Evolutionary conservation across 2,888 invertebrate species (phyloP).

Genomic region (Phyllotreta striolata): DNA sequence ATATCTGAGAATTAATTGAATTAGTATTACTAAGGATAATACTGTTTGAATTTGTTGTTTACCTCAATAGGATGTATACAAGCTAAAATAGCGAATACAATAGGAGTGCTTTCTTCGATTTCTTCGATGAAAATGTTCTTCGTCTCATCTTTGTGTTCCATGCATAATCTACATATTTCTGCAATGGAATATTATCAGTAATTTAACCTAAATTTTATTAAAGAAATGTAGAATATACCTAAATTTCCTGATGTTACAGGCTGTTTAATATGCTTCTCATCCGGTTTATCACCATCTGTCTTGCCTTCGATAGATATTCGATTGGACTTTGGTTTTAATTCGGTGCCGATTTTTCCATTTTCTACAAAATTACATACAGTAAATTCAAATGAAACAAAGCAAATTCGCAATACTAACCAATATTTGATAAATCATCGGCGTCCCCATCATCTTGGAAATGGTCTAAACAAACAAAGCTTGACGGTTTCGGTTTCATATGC

Average conservation of each 20-base stretch:
- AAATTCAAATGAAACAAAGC: neutral
- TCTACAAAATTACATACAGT: conserved; percentile 6
- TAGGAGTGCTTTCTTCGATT: conserved; percentile 39
- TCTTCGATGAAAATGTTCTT: conserved; percentile 37
- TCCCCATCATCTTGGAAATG: conserved; percentile 50
- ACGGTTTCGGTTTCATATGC: conserved; percentile 37
- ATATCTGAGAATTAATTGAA: conserved; percentile 43
- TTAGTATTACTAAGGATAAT: neutral
- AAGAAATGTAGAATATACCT: neutral
- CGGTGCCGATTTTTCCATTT: conserved; percentile 16
- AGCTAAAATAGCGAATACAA: conserved; percentile 43
- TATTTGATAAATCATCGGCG: conserved; percentile 15
- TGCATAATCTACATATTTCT: conserved; percentile 40
- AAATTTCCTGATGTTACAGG: neutral
- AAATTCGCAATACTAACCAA: conserved; percentile 17
- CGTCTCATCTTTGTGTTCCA: conserved; percentile 28
- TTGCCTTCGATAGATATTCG: neutral
- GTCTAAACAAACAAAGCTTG: conserved; percentile 53
- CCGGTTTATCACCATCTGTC: neutral
- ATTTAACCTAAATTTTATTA: neutral
- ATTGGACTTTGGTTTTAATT: conserved; percentile 2
- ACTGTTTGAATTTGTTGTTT: conserved; percentile 5
- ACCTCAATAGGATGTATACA: conserved; percentile 49
- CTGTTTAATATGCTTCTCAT: too few relatives aligned
- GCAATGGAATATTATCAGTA: neutral